A percentile compares a stretch with the other conserved stretches of the same genome.
These are phyloP conservation scores for Acrocephalus scirpaceus DNA, from an alignment of 2,797 vertebrate species.

Conservation along the genomic window DNA sequence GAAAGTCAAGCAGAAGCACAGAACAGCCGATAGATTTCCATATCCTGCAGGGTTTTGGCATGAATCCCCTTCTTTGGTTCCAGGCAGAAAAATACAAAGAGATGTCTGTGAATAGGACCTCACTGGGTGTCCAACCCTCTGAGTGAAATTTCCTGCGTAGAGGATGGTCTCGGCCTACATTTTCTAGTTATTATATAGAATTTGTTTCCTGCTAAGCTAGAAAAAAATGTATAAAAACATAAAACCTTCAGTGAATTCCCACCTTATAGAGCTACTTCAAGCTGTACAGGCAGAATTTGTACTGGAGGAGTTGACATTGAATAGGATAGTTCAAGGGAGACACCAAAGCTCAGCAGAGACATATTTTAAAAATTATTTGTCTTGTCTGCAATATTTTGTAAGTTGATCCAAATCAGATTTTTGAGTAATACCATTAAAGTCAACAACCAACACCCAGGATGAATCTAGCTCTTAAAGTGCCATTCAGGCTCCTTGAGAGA, in stretches of 20 bases:
- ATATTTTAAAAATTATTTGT: slow-evolving; percentile 23
- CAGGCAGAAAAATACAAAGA: slow-evolving; percentile 69
- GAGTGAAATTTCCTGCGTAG: slow-evolving; percentile 65
- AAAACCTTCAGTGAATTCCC: slow-evolving; percentile 52
- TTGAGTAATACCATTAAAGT: slow-evolving; percentile 49
- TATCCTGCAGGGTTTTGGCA: slow-evolving; percentile 68
- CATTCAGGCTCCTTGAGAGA: slow-evolving; percentile 56
- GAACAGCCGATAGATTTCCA: slow-evolving; percentile 64
- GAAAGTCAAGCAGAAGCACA: slow-evolving; percentile 54
- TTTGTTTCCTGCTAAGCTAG: slow-evolving; percentile 61
- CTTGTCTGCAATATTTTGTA: slow-evolving; percentile 24
- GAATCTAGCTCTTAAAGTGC: slow-evolving; percentile 52
- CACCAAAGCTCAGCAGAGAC: slow-evolving; percentile 38
- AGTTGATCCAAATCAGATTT: slow-evolving; percentile 43
- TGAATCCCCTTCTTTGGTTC: slow-evolving; percentile 68
- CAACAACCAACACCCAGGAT: slow-evolving; percentile 51
- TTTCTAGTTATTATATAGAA: slow-evolving; percentile 66
- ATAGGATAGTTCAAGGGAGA: slow-evolving; percentile 8
- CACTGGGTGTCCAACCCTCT: slow-evolving; percentile 61
- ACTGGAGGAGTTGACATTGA: slow-evolving; percentile 8
- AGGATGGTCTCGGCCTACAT: slow-evolving; percentile 65
- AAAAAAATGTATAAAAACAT: slow-evolving; percentile 49
- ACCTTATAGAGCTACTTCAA: slow-evolving; percentile 39
- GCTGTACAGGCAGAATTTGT: slow-evolving; percentile 36
- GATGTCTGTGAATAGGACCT: slow-evolving; percentile 64